Evolutionary conservation across 2,113 vertebrate species (phyloP).

Genomic region (Ciconia maguari): DNA sequence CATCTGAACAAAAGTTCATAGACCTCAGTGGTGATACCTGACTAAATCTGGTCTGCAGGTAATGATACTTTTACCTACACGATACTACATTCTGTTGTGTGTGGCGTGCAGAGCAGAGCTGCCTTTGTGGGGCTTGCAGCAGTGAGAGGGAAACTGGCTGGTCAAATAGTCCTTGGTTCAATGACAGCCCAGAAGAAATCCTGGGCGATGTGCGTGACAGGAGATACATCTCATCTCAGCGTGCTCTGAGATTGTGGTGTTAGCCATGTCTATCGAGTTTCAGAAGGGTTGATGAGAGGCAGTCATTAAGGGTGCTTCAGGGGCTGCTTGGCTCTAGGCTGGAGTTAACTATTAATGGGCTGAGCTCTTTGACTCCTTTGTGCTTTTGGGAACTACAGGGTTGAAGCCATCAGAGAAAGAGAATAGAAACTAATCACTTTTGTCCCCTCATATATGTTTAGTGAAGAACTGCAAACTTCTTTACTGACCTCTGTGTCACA

Average conservation of each 20-base stretch:
- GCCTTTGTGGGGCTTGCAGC: neutral
- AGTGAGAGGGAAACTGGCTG: neutral
- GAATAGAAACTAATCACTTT: conserved; percentile 65
- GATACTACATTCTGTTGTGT: neutral
- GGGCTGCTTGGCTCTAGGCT: neutral
- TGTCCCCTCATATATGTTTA: conserved; percentile 20
- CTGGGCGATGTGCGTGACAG: neutral
- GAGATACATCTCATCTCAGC: neutral
- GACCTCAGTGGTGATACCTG: neutral
- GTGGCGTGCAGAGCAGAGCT: neutral
- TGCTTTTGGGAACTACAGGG: conserved; percentile 5
- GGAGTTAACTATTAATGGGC: conserved; percentile 57
- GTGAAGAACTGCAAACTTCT: conserved; percentile 39
- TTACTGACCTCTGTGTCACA: conserved; percentile 65
- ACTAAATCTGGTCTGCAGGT: neutral
- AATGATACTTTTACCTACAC: neutral
- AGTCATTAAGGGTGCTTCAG: conserved; percentile 7
- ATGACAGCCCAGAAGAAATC: neutral
- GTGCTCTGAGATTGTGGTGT: neutral
- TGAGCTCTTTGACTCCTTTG: conserved; percentile 58
- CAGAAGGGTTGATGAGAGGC: neutral
- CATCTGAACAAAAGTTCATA: neutral
- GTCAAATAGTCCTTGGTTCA: neutral
- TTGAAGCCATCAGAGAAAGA: conserved; percentile 47
- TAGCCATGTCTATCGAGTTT: conserved; percentile 27